A percentile compares a stretch with the other conserved stretches of the same genome.
These are phyloP conservation scores for Riptortus pedestris DNA, from an alignment of 1,140 invertebrate species.

Conservation along the genomic window DNA sequence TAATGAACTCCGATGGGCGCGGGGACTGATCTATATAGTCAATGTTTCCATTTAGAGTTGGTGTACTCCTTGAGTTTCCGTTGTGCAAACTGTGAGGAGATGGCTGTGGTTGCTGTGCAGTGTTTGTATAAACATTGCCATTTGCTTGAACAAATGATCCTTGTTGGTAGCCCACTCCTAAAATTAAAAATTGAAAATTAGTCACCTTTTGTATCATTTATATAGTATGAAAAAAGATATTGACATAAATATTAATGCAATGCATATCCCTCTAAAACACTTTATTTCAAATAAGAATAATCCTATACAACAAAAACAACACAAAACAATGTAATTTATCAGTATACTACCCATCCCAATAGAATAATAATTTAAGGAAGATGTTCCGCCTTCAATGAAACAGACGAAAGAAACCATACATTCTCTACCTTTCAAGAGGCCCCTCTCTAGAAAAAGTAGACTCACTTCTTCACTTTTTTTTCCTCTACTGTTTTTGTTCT, in stretches of 20 bases:
- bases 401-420: too few species aligned
- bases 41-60: constrained; percentile 28
- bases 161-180: constrained; percentile 29
- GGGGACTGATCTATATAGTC: constrained; percentile 31
- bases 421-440: too few species aligned
- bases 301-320: neutral
- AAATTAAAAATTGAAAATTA: neutral
- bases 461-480: too few species aligned
- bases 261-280: too few species aligned
- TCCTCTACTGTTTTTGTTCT: too few species aligned
- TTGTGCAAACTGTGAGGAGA: constrained; percentile 25
- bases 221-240: neutral
- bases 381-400: too few species aligned
- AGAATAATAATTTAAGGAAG: too few species aligned
- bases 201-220: too few species aligned
- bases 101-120: constrained; percentile 24
- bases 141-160: constrained; percentile 30
- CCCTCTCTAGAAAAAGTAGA: too few species aligned
- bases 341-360: too few species aligned
- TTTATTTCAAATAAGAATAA: neutral
- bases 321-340: too few species aligned
- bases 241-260: neutral
- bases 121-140: constrained; percentile 23
- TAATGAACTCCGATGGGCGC: constrained; percentile 31
- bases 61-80: constrained; percentile 21